A percentile compares a stretch with the other conserved stretches of the same genome.
These are phyloP conservation scores for Eleginops maclovinus DNA, from an alignment of 2,113 vertebrate species.

Conservation along the genomic window DNA sequence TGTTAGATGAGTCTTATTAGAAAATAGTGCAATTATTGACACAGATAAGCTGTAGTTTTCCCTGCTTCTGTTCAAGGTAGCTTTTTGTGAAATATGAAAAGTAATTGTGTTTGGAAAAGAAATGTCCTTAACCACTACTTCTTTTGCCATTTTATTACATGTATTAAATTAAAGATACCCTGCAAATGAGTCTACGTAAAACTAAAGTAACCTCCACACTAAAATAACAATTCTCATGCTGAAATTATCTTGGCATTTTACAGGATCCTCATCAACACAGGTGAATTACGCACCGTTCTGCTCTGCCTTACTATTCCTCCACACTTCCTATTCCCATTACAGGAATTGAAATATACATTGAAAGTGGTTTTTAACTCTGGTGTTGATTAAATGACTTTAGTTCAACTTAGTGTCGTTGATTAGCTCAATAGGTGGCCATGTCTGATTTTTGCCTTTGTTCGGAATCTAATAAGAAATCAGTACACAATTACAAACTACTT, in stretches of 20 bases:
- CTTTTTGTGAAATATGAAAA: no score
- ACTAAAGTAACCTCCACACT: not conserved
- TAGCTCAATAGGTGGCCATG: constrained; percentile 8
- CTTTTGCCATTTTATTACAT: no score
- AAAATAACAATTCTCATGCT: not conserved
- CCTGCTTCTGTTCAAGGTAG: no score
- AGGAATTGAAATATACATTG: constrained; percentile 7
- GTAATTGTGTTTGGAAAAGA: no score
- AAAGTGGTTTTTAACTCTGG: not conserved
- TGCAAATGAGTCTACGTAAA: not conserved
- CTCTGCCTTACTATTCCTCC: not conserved
- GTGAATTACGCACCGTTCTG: not conserved
- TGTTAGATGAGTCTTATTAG: not conserved
- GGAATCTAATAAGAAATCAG: constrained; percentile 6
- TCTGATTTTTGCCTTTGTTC: constrained; percentile 1
- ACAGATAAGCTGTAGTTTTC: no score
- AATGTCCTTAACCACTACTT: no score
- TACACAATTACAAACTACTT: not conserved
- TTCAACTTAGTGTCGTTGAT: constrained; percentile 31
- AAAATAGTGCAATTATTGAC: not conserved
- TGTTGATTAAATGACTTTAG: constrained; percentile 28
- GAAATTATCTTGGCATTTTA: not conserved
- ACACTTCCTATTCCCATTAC: not conserved
- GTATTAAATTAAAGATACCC: not conserved
- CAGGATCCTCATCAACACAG: constrained; percentile 4